Conservation (phyloP, 2,797 vertebrate species). For the Heliangelus exortis region DNA sequence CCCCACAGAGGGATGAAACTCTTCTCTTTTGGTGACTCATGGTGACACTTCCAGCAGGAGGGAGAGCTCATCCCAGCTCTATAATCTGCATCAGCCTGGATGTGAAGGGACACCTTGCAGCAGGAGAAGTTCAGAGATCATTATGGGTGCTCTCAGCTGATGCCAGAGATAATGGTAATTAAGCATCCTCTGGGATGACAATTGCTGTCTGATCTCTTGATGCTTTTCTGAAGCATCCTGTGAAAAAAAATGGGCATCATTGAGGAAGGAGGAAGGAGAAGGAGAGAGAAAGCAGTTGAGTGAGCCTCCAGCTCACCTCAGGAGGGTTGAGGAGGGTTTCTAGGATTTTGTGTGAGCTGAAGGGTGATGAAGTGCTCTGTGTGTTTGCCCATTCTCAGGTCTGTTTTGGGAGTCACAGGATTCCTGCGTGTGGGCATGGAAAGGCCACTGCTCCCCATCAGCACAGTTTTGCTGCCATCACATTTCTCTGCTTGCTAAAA, state of each 20-base stretch:
- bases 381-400: background rate
- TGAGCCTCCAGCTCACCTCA: background rate
- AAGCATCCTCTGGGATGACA: background rate
- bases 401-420: background rate
- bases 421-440: background rate
- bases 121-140: background rate
- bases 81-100: background rate
- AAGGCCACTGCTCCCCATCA: background rate
- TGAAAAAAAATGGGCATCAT: background rate
- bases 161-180: background rate
- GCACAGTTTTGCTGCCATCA: background rate
- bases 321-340: accelerated
- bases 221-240: background rate
- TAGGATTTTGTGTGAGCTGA: background rate
- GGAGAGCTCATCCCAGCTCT: background rate
- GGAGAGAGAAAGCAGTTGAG: background rate
- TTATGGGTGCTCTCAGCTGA: background rate
- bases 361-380: background rate
- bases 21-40: background rate
- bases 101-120: background rate
- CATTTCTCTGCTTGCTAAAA: background rate
- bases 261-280: background rate
- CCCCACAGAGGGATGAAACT: background rate
- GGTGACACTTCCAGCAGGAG: background rate
- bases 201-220: background rate